phyloP scores from a whole-genome alignment of 2,113 vertebrate genomes.

The Hippocampus comes region DNA sequence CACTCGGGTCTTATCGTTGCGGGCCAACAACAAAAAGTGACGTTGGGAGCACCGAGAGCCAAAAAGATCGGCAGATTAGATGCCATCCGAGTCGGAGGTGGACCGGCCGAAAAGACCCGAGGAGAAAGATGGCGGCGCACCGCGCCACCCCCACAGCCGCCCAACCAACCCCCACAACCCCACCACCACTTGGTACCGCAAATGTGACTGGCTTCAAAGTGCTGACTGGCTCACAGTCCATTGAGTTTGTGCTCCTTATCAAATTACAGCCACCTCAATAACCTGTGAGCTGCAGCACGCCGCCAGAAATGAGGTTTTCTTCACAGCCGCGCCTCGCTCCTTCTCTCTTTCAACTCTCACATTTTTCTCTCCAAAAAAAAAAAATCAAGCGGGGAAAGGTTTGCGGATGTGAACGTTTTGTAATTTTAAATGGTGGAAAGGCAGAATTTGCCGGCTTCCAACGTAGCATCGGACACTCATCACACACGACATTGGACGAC shows the following conservation, averaged over 20 bases:
- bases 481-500: neutral
- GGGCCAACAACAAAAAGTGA: constrained; percentile 67
- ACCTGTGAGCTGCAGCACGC: constrained; percentile 68
- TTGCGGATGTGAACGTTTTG: constrained; percentile 29
- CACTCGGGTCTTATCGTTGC: constrained; percentile 64
- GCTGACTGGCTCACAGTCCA: constrained; percentile 74
- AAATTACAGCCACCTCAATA: constrained; percentile 78
- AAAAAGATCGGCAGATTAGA: constrained; percentile 55
- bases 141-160: neutral
- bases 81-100: neutral
- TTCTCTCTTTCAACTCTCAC: constrained; percentile 46
- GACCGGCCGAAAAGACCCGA: constrained; percentile 15
- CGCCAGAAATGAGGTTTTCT: constrained; percentile 73
- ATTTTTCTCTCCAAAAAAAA: constrained; percentile 54
- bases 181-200: constrained; percentile 44
- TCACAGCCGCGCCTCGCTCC: constrained; percentile 61
- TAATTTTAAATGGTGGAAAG: neutral
- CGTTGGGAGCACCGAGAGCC: constrained; percentile 51
- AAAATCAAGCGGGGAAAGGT: constrained; percentile 43
- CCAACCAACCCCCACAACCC: constrained; percentile 7
- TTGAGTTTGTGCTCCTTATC: constrained; percentile 76
- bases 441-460: neutral
- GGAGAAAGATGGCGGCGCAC: neutral
- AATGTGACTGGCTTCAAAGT: constrained; percentile 70
- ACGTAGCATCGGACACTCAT: neutral